Evolutionary conservation across 2,113 vertebrate species (phyloP), one percentile per base, ranked within the genome.

Genomic region (Glaucomys volans): DNA sequence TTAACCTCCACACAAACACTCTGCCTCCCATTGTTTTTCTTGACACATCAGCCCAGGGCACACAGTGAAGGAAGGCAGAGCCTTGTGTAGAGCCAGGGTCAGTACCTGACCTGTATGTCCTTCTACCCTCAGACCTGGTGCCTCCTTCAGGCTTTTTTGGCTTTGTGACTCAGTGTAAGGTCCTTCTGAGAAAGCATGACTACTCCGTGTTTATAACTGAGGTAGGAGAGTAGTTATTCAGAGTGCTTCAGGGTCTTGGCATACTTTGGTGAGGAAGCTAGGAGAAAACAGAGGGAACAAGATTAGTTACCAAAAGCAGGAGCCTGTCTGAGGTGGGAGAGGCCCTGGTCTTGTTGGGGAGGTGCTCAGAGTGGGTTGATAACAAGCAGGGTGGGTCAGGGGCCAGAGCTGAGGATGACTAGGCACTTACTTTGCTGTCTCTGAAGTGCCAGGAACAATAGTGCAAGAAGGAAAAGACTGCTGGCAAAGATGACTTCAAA

Each of bases 381-480:
- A 72, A 24, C 50, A 59, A 4, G 62, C 66, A 35, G 52, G 32
- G 20, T 64, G 4, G 20, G 72, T 28, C 0, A 0, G 50, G 22
- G 32, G 12, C 77, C 47, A 81, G 32, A n/a, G 30, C 32, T 71
- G 37, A 72, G 54, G 81, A 50, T 0, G n/a, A 35, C 40, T 40
- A 17, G 90, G 67, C 9, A 50, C 96, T 86, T 96, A 97, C 96
- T 97, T 97, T 93, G 82, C 92, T 37, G 5, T 81, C 95, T 96
- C 77, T 89, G 37, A 79, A 98, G 69, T 66, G 64, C 28, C 72
- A 59, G 32, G 81, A 96, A 80, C 80, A 97, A 40, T 59, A 98
- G 90, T 44, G 71, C 87, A 13, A 42, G 0, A 42, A 97, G 0
- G 72, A 98, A 98, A 94, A 97, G 88, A 50, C 54, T 0, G 9